Evolutionary conservation across 2,888 invertebrate genomes (phyloP), one percentile per base, ranked within the genome.

Genomic region (Xestia ashworthii): DNA sequence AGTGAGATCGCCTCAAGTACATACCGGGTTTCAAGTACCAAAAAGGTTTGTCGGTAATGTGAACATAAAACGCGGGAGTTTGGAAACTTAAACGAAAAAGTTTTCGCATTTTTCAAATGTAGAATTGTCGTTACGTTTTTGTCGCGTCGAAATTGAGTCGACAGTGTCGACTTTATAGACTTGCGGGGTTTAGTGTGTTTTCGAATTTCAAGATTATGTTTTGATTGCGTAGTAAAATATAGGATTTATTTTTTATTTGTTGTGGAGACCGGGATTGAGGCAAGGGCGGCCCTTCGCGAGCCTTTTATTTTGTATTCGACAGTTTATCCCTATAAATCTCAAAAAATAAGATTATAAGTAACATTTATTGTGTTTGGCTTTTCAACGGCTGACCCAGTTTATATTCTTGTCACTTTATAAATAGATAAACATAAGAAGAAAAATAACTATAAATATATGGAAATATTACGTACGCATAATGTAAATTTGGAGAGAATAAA

Each of bases 71-170:
- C 89, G 90, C 89, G 89, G 85, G 88, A 92, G 88, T 90, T 90
- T 88, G 87, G 85, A 88, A 92, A 92, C 92, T 91, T 93, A 92
- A 94, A 92, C 93, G 94, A 91, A 92, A 93, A 94, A 94, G 88
- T 94, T 94, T 92, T 90, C 89, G 85, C 92, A 92, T 93, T 93
- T 93, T 93, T 93, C 93, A 94, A 93, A 94, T 91, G 88, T 91
- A 89, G 90, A 90, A 93, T 91, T 91, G 91, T 90, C 91, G 89
- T 90, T 88, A 89, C 90, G 87, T 90, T 91, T 87, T 86, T 89
- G 89, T 89, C 88, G 83, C 84, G 83, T 80, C 75, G 81, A 78
- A 87, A 87, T 88, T 87, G 86, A 88, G 77, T 86, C 82, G 82
- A 78, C 84, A 84, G 78, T 84, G 87, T 76, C 73, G 83, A 81